Evolutionary conservation across 2,113 vertebrate genomes (phyloP).

Genomic region (Sphyrna mokarran): DNA sequence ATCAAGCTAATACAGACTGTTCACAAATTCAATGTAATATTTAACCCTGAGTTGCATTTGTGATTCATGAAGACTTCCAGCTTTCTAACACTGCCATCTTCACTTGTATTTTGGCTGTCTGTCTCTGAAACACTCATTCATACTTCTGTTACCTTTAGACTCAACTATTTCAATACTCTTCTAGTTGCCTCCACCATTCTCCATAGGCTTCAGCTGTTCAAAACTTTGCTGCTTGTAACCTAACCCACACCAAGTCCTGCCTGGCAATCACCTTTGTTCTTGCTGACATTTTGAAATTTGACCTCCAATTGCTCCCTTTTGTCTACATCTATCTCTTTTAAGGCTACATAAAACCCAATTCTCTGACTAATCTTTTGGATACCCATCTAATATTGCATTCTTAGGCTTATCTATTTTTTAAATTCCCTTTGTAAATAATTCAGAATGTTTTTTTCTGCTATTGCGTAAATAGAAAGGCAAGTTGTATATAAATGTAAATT

Average conservation of each 20-base stretch:
- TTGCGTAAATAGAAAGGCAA: too few species aligned
- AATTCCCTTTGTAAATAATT: neutral
- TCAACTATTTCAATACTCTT: neutral
- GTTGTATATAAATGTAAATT: neutral
- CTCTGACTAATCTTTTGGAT: neutral
- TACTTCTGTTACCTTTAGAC: neutral
- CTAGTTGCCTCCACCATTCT: neutral
- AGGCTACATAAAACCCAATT: neutral
- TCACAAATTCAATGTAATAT: neutral
- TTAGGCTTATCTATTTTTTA: neutral
- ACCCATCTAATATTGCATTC: neutral
- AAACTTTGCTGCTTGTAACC: neutral
- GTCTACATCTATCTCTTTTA: neutral
- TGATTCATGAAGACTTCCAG: neutral
- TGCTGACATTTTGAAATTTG: neutral
- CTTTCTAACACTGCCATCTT: neutral
- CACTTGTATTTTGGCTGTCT: neutral
- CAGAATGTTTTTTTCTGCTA: neutral
- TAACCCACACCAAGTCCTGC: neutral
- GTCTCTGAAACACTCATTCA: neutral
- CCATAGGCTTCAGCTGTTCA: neutral
- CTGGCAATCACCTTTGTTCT: neutral
- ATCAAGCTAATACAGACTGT: neutral
- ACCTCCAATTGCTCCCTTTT: neutral
- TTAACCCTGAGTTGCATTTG: neutral